Evolutionary conservation across 2,797 vertebrate species (phyloP).

Genomic region (Microctenopoma lineatum): DNA sequence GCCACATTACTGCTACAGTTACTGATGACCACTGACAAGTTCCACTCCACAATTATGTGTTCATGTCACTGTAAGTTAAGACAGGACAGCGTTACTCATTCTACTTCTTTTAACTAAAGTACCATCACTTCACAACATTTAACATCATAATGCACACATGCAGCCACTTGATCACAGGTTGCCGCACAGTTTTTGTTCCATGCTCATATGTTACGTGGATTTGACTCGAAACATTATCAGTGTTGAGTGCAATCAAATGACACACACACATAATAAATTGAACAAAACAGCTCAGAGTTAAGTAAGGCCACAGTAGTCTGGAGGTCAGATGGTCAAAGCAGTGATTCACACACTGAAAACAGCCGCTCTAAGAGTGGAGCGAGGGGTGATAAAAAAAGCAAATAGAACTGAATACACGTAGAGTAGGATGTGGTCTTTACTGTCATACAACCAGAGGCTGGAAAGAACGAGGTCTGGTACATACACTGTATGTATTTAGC

Average conservation of each 20-base stretch:
- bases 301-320: conserved; percentile 24
- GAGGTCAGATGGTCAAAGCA: conserved; percentile 27
- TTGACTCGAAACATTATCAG: conserved; percentile 39
- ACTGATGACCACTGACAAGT: conserved; percentile 43
- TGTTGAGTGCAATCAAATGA: conserved; percentile 21
- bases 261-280: conserved; percentile 14
- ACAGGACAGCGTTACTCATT: conserved; percentile 11
- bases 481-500: too few species aligned
- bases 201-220: conserved; percentile 27
- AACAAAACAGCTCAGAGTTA: conserved; percentile 36
- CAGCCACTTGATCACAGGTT: conserved; percentile 25
- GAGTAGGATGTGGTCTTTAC: neutral
- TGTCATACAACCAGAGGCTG: neutral
- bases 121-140: conserved; percentile 1
- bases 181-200: conserved; percentile 27
- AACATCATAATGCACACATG: conserved; percentile 18
- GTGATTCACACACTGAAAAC: conserved; percentile 29
- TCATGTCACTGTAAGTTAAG: conserved; percentile 20
- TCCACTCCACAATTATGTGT: conserved; percentile 46
- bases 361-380: conserved; percentile 4
- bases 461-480: neutral
- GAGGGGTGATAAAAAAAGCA: neutral
- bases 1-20: conserved; percentile 13
- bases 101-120: neutral
- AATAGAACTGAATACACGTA: conserved; percentile 5